Percentiles rank a stretch among this genome's conserved stretches.
These are phyloP conservation scores for Pedionomus torquatus DNA, from an alignment of 2,113 vertebrate species.

Conservation along the genomic window DNA sequence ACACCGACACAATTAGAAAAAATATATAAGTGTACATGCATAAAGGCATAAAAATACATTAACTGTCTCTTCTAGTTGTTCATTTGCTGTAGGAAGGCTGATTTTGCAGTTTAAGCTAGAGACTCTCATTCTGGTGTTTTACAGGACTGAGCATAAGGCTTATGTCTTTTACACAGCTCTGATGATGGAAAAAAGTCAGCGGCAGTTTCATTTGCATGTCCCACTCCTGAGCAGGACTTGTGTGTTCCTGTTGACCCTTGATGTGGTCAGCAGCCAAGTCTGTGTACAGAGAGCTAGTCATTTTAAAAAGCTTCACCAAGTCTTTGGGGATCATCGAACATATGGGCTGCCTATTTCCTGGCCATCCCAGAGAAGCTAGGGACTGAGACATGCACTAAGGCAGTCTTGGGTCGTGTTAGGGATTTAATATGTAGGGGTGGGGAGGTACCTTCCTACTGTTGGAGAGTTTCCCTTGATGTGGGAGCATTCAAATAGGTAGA, in stretches of 20 bases:
- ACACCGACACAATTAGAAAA: neutral
- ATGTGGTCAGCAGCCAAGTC: neutral
- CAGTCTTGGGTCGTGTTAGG: neutral
- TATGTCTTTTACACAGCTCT: neutral
- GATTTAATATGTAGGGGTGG: neutral
- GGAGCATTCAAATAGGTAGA: neutral
- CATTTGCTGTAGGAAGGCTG: neutral
- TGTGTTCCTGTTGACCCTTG: neutral
- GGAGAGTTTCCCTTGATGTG: neutral
- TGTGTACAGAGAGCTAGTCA: neutral
- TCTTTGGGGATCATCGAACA: neutral
- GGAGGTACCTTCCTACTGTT: neutral
- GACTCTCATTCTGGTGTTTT: neutral
- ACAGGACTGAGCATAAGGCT: neutral
- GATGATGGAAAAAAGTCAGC: neutral
- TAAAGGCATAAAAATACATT: neutral
- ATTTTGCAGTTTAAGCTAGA: neutral
- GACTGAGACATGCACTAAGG: neutral
- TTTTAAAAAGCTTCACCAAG: neutral
- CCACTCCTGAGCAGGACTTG: neutral
- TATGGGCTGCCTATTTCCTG: neutral
- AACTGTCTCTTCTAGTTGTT: neutral
- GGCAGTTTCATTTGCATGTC: neutral
- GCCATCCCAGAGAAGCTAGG: neutral
- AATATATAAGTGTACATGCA: neutral